Evolutionary conservation across 2,797 vertebrate genomes (phyloP).

Genomic region (Xenopus petersii): DNA sequence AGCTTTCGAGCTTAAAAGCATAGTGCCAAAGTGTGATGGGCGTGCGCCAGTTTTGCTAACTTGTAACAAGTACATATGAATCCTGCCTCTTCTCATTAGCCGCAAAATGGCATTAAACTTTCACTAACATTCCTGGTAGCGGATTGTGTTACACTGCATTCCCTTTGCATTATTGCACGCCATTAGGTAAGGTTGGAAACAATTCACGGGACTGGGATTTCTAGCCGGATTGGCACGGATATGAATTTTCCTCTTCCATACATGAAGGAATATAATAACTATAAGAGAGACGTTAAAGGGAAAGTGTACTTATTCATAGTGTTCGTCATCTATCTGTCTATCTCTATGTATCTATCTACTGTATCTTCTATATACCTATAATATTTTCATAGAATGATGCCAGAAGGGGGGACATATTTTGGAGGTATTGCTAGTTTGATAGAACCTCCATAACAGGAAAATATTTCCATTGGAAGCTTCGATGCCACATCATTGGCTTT

Average conservation of each 20-base stretch:
- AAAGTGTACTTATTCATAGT: too few relatives aligned
- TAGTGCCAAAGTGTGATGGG: conserved; percentile 10
- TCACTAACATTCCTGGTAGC: conserved; percentile 18
- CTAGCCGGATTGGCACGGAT: neutral
- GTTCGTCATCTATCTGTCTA: too few relatives aligned
- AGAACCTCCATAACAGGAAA: too few relatives aligned
- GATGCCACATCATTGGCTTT: too few relatives aligned
- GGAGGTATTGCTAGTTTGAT: too few relatives aligned
- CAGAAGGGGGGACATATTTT: too few relatives aligned
- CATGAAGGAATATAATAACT: neutral
- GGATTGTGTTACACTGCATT: conserved; percentile 28
- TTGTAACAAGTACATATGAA: conserved; percentile 16
- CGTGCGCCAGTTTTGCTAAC: conserved; percentile 15
- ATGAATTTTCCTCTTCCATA: neutral
- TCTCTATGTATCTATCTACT: too few relatives aligned
- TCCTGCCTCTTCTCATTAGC: conserved; percentile 32
- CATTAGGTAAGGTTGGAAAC: neutral
- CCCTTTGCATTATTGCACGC: conserved; percentile 17
- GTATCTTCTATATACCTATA: too few relatives aligned
- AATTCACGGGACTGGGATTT: neutral
- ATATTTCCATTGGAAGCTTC: too few relatives aligned
- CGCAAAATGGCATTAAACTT: conserved; percentile 5
- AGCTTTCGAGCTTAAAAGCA: conserved; percentile 10
- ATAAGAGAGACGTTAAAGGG: neutral
- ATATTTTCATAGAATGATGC: too few relatives aligned